Base-by-base conservation (phyloP, 2,888 invertebrate genomes). In the Xestia c-nigrum region DNA sequence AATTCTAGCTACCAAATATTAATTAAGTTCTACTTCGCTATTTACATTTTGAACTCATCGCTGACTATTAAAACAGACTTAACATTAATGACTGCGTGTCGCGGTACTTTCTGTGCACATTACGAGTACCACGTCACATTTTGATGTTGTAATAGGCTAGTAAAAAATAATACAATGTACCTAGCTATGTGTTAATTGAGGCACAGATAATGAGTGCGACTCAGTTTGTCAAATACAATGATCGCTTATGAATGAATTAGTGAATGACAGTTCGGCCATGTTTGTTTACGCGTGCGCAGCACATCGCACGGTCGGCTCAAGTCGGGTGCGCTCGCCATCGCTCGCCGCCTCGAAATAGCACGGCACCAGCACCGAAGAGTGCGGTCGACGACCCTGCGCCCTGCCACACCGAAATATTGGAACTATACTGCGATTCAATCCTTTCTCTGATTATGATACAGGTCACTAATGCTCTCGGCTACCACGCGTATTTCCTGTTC, bases 231-330 rank as follows among this genome's bases (percentile, higher is more conserved):
- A 94, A 94, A 93, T 93, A 94, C 93, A 94, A 93, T 94, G 93
- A 94, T 95, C 90, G 91, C 92, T 94, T 94, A 95, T 96, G 96
- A 96, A 96, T 96, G 96, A 96, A 95, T 95, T 95, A 95, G 90
- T 96, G 96, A 96, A 96, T 96, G 96, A 96, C 96, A 96, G 94
- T 93, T 94, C 95, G 90, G 94, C 95, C 96, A 96, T 96, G 94
- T 96, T 96, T 96, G 96, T 96, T 95, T 96, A 96, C 96, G 95
- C 94, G 94, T 91, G 94, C 93, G 91, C 92, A 90, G 91, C 89
- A 90, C 92, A 90, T 89, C 92, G 91, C 90, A 91, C 92, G 93
- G 86, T 94, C 95, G 95, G 94, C 88, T 86, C 85, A 88, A 89
- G 89, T 94, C 95, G 95, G 94, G 88, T 89, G 93, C 91, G 91